Percentiles rank a stretch among this genome's conserved stretches.
Evolutionary conservation across 1,140 invertebrate species (phyloP).

Genomic region (Plutomurus gul): DNA sequence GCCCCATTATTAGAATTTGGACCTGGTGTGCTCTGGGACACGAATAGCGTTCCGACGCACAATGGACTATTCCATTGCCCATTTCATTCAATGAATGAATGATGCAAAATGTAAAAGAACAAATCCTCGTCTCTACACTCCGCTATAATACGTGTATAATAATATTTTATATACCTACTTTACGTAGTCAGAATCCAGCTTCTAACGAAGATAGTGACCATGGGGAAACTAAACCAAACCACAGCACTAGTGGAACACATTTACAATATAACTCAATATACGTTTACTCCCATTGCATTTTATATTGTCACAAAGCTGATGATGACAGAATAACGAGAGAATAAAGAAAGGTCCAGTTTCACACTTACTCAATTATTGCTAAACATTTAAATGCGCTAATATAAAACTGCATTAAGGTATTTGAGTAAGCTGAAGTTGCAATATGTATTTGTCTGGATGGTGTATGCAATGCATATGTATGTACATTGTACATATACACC

Average conservation of each 20-base stretch:
- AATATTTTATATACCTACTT: no score
- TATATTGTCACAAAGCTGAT: neutral
- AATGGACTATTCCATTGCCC: neutral
- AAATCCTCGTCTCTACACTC: neutral
- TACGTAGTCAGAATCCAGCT: no score
- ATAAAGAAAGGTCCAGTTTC: neutral
- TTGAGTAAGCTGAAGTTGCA: neutral
- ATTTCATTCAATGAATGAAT: slow-evolving; percentile 19
- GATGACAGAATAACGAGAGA: no score
- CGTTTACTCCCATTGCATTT: neutral
- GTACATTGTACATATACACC: no score
- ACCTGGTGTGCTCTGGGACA: slow-evolving; percentile 21
- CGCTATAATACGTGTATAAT: neutral
- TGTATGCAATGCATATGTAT: no score
- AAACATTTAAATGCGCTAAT: neutral
- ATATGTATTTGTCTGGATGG: neutral
- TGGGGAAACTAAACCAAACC: slow-evolving; percentile 12
- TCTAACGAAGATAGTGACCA: no score
- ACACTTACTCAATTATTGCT: no score
- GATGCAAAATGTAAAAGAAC: neutral
- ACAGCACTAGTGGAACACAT: neutral
- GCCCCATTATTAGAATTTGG: slow-evolving; percentile 28
- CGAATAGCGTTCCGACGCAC: neutral
- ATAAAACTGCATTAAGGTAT: neutral
- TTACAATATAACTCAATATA: neutral